Conservation (phyloP, 1,140 invertebrate genomes). For the Matsumurasca onukii region DNA sequence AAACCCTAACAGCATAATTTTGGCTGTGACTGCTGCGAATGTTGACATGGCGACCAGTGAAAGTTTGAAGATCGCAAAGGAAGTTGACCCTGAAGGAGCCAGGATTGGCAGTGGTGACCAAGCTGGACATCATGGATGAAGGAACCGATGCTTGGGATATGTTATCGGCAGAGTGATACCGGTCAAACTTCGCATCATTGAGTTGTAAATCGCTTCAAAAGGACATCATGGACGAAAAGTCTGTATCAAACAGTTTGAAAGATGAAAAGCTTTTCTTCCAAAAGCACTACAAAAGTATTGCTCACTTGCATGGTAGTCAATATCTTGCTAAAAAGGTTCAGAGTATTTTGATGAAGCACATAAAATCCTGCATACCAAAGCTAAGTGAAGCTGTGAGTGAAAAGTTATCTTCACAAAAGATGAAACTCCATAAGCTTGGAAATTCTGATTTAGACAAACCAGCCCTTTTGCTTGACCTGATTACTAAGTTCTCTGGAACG, state of each 20-base stretch:
- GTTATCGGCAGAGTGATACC: slow-evolving; percentile 68
- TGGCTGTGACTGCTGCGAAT: slow-evolving; percentile 63
- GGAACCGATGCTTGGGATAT: slow-evolving; percentile 77
- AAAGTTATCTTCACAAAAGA: slow-evolving; percentile 63
- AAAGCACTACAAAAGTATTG: slow-evolving; percentile 63
- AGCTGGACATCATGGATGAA: slow-evolving; percentile 75
- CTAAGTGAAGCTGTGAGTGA: slow-evolving; percentile 64
- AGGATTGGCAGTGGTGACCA: slow-evolving; percentile 75
- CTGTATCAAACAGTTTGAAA: slow-evolving; percentile 59
- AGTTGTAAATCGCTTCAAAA: slow-evolving; percentile 75
- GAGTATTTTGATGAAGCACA: slow-evolving; percentile 66
- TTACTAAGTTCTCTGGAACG: slow-evolving; percentile 69
- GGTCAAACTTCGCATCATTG: slow-evolving; percentile 77
- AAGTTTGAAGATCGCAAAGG: slow-evolving; percentile 60
- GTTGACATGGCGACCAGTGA: slow-evolving; percentile 67
- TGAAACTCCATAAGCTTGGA: slow-evolving; percentile 62
- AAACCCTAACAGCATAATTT: slow-evolving; percentile 55
- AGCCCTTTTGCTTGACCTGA: slow-evolving; percentile 65
- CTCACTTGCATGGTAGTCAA: slow-evolving; percentile 59
- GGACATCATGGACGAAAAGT: slow-evolving; percentile 66
- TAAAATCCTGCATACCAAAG: slow-evolving; percentile 64
- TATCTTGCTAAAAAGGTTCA: slow-evolving; percentile 65
- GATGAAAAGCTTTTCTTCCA: slow-evolving; percentile 64
- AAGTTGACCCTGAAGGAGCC: slow-evolving; percentile 62
- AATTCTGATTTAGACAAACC: slow-evolving; percentile 64